Evolutionary conservation across 2,888 invertebrate species (phyloP).

Genomic region (Scaptomyza tumidula): DNA sequence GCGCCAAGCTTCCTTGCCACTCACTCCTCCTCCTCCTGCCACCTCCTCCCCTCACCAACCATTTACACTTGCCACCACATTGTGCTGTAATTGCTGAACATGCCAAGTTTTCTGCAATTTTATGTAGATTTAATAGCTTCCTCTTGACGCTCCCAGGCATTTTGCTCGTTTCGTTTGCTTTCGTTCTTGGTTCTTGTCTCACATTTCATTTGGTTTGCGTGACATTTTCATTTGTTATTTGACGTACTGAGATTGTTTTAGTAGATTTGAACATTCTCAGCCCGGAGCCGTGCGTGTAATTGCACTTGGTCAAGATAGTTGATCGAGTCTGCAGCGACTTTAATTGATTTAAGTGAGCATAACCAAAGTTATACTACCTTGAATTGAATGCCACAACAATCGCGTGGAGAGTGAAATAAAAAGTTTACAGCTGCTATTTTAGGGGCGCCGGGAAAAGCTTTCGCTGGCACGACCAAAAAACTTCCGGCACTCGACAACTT

Average conservation of each 20-base stretch:
- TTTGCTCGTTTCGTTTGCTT: constrained; percentile 11
- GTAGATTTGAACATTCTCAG: too few relatives aligned
- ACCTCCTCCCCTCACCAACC: too few relatives aligned
- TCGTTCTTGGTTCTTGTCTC: constrained; percentile 62
- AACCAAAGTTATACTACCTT: constrained; percentile 20
- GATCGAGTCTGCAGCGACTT: constrained; percentile 8
- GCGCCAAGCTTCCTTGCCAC: constrained; percentile 41
- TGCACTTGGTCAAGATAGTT: constrained; percentile 39
- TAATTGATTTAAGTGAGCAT: constrained; percentile 63
- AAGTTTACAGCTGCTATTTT: constrained; percentile 18
- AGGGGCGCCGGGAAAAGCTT: constrained; percentile 39
- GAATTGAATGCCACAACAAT: constrained; percentile 39
- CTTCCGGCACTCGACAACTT: constrained; percentile 65
- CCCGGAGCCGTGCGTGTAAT: constrained; percentile 17
- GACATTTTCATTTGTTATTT: constrained; percentile 63
- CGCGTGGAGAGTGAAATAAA: constrained; percentile 57
- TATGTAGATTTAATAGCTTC: constrained; percentile 80
- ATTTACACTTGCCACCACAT: constrained; percentile 23
- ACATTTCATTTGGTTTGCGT: constrained; percentile 74
- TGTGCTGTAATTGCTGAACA: constrained; percentile 77
- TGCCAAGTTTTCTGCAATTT: constrained; percentile 77
- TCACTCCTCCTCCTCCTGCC: neutral
- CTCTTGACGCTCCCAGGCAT: constrained; percentile 60
- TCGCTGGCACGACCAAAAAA: constrained; percentile 66
- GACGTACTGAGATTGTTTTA: neutral